Conservation (phyloP, 2,797 vertebrate species). For the Channa striata region DNA sequence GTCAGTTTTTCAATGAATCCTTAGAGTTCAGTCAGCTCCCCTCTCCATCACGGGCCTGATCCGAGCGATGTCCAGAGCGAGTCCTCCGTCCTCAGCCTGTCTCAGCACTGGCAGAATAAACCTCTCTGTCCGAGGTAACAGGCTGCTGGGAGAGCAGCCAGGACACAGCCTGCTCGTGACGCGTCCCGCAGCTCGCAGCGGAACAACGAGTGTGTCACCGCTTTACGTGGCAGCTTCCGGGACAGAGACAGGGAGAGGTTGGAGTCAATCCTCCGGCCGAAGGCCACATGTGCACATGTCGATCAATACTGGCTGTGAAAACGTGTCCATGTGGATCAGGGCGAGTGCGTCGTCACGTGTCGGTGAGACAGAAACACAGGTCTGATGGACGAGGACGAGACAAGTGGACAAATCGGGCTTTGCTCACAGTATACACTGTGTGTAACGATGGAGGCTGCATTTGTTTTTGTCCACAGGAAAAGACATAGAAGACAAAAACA, state of each 20-base stretch:
- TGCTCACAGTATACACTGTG: too few species aligned
- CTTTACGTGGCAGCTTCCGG: slow-evolving; percentile 51
- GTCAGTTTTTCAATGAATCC: too few species aligned
- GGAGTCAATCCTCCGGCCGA: slow-evolving; percentile 39
- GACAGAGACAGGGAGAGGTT: slow-evolving; percentile 1
- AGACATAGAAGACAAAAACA: too few species aligned
- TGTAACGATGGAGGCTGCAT: too few species aligned
- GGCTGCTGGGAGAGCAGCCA: slow-evolving; percentile 58
- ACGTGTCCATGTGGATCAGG: slow-evolving; percentile 37
- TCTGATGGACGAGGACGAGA: background rate
- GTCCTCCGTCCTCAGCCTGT: background rate
- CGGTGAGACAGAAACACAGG: background rate
- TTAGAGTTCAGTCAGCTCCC: background rate
- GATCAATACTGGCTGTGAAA: slow-evolving; percentile 45
- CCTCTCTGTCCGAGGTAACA: slow-evolving; percentile 45
- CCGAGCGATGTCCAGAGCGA: background rate
- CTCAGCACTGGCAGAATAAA: slow-evolving; percentile 1
- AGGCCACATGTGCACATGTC: slow-evolving; percentile 37
- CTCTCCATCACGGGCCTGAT: slow-evolving; percentile 55
- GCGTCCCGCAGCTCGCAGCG: slow-evolving; percentile 29
- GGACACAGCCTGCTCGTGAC: slow-evolving; percentile 23
- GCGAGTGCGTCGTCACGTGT: slow-evolving; percentile 15
- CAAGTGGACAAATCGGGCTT: too few species aligned
- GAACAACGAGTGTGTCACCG: slow-evolving; percentile 35
- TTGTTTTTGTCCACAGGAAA: too few species aligned